Evolutionary conservation across 2,113 vertebrate species (phyloP), one percentile per base, ranked within the genome.

Genomic region (Lates calcarifer): DNA sequence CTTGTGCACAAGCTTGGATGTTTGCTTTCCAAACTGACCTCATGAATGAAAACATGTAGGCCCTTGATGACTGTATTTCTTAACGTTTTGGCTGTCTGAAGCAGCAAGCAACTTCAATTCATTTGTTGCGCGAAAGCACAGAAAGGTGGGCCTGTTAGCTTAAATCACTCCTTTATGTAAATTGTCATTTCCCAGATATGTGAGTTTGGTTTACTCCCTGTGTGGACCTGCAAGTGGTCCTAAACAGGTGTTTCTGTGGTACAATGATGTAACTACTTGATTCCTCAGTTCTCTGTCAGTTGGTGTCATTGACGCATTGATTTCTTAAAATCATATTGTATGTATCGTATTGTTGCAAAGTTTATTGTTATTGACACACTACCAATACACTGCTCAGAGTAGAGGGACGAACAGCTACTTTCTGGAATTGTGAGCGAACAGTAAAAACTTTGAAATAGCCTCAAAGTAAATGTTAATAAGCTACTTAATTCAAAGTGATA

Each of bases 121-220:
- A 84, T 91, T 83, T 87, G 70, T 82, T 1, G 15, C 79, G 43
- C 43, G 74, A 20, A 66, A 41, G 56, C 63, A 72, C 49, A 79
- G 77, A 76, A 14, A 89, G 74, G 86, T 79, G 81, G 70, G 74
- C 76, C 70, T 28, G 79, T 91, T 87, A 39, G 28, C 43, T 53
- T 66, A 63, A 88, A 85, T 81, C 72, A 26, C 65, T 78, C 33
- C 67, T 87, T 81, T 90, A 58, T 76, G 66, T 81, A 29, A 83
- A 45, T 53, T 68, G 62, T 74, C 77, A 41, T 73, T 55, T 58
- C 39, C 80, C 63, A 74, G 29, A 64, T 73, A 33, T 58, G 37
- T 68, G 64, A 53, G 56, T 77, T 83, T 80, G 75, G 74, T 89
- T 89, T 86, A 83, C 83, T 83, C 88, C 90, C 90, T 91, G 91